Conservation (phyloP, 2,797 vertebrate genomes). For the Sarcoramphus papa region DNA sequence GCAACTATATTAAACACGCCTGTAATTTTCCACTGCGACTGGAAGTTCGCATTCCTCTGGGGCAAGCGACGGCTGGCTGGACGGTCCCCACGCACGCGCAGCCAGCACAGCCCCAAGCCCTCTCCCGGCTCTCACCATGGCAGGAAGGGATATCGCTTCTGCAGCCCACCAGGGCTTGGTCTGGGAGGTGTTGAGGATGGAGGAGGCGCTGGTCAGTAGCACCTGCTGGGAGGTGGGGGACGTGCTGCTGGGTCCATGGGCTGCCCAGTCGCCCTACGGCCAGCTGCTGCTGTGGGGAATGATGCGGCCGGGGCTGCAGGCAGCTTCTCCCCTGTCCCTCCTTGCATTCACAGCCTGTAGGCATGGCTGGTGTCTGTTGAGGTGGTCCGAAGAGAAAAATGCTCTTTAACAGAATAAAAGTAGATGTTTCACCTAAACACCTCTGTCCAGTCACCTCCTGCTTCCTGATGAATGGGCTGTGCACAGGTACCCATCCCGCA, state of each 20-base stretch:
- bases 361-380: neutral
- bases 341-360: neutral
- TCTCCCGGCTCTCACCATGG: fast-evolving
- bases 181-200: neutral
- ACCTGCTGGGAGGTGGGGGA: neutral
- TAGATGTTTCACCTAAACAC: neutral
- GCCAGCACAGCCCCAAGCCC: neutral
- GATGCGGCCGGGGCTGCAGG: neutral
- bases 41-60: slow-evolving; percentile 15
- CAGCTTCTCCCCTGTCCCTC: neutral
- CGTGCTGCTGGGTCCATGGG: neutral
- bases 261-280: neutral
- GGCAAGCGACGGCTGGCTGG: neutral
- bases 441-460: neutral
- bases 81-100: fast-evolving
- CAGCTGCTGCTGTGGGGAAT: neutral
- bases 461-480: neutral
- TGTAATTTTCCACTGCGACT: slow-evolving; percentile 69
- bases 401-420: neutral
- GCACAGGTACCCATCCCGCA: neutral
- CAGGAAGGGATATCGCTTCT: neutral
- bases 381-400: neutral
- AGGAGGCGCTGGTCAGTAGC: neutral
- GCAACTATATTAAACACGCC: slow-evolving; percentile 59
- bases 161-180: neutral